Percentiles rank a stretch among this genome's conserved stretches.
These are phyloP conservation scores for Metalampra italica DNA, from an alignment of 2,888 invertebrate species.

Conservation along the genomic window DNA sequence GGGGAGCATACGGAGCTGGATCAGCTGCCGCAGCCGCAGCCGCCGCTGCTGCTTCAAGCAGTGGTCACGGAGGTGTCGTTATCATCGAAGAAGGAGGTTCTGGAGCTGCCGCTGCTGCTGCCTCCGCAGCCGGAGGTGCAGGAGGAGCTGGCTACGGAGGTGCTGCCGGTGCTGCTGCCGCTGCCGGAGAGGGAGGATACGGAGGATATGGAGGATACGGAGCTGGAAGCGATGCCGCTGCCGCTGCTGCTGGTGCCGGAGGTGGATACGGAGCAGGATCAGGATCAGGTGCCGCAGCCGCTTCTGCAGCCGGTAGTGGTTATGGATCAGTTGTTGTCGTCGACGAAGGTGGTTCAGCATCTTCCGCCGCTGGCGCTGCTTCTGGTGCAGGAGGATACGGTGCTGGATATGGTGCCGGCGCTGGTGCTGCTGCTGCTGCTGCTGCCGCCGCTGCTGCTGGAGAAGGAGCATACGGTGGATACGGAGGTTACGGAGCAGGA, in stretches of 20 bases:
- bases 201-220: background rate
- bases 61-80: conserved; percentile 1
- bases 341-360: too few relatives aligned
- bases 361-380: background rate
- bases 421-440: background rate
- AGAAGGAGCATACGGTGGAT: background rate
- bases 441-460: conserved; percentile 4
- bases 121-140: background rate
- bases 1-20: conserved; percentile 2
- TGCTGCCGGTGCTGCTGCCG: background rate
- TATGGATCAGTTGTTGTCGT: too few relatives aligned
- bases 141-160: background rate
- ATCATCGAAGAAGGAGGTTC: background rate
- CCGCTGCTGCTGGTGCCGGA: background rate
- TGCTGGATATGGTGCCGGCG: background rate
- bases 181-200: conserved; percentile 1
- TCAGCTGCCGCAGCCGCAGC: background rate
- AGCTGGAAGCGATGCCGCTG: background rate
- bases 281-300: background rate
- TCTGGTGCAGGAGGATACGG: conserved; percentile 8
- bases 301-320: background rate
- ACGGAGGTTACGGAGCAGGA: conserved; percentile 3
- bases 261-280: conserved; percentile 5
- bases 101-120: background rate
- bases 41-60: background rate